Conservation (phyloP, 2,888 invertebrate species). For the Atethmia centrago region DNA sequence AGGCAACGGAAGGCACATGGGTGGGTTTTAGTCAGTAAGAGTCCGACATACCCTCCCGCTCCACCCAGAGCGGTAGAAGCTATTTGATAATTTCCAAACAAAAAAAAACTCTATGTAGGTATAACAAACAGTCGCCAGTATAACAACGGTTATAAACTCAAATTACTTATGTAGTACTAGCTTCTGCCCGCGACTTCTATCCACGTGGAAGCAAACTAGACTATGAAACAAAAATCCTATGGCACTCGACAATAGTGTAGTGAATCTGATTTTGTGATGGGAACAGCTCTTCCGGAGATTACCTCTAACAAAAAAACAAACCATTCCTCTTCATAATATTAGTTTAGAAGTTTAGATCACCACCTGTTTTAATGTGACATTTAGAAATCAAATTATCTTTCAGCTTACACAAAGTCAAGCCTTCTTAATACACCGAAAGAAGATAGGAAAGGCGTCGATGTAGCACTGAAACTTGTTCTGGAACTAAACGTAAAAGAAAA, state of each 20-base stretch:
- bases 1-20: no score
- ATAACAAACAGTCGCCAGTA: not conserved
- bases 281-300: not conserved
- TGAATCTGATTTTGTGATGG: not conserved
- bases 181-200: not conserved
- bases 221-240: not conserved
- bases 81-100: no score
- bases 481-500: not conserved
- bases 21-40: no score
- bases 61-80: no score
- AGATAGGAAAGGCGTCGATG: accelerated
- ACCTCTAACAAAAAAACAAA: not conserved
- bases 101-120: no score
- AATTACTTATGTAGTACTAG: not conserved
- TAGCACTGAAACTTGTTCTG: not conserved
- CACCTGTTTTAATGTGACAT: no score
- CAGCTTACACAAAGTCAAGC: conserved; percentile 13
- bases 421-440: not conserved
- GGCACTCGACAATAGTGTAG: not conserved
- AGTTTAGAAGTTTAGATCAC: not conserved
- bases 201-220: not conserved
- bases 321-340: not conserved
- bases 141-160: no score
- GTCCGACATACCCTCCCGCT: no score
- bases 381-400: not conserved